These are phyloP conservation scores for Myotis brandtii DNA, from an alignment of 2,113 vertebrate species.

Conservation along the genomic window DNA sequence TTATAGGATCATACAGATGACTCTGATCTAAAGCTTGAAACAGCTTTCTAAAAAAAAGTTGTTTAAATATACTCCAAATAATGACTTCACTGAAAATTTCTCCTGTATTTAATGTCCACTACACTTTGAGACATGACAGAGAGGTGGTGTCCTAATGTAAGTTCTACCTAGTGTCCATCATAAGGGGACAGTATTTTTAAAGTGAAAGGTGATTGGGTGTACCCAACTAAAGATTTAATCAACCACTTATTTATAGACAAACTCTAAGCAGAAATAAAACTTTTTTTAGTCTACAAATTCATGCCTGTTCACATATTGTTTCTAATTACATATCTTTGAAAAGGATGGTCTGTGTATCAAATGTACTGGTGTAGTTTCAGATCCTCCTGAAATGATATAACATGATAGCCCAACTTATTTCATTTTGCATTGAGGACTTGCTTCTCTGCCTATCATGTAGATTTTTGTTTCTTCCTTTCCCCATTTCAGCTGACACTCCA, in stretches of 20 bases:
- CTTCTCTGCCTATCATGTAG: background rate
- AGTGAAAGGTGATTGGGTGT: background rate
- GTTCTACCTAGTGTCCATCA: background rate
- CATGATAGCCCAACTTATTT: background rate
- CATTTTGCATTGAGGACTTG: background rate
- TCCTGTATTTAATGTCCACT: background rate
- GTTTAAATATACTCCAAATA: background rate
- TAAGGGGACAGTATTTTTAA: background rate
- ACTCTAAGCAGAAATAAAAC: background rate
- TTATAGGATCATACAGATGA: background rate
- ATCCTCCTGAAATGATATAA: conserved; percentile 16
- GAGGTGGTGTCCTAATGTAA: background rate
- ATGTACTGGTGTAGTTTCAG: background rate
- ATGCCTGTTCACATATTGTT: background rate
- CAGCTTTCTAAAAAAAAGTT: background rate
- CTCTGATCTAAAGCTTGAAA: background rate
- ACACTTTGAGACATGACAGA: background rate
- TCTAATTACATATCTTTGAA: conserved; percentile 1
- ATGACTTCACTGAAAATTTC: background rate
- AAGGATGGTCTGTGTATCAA: background rate
- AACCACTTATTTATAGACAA: background rate
- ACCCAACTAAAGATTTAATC: background rate
- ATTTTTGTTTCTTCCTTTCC: conserved; percentile 28
- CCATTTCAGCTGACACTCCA: background rate
- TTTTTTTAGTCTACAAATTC: background rate